Conservation (phyloP, 2,113 vertebrate genomes). For the Chinchilla lanigera region DNA sequence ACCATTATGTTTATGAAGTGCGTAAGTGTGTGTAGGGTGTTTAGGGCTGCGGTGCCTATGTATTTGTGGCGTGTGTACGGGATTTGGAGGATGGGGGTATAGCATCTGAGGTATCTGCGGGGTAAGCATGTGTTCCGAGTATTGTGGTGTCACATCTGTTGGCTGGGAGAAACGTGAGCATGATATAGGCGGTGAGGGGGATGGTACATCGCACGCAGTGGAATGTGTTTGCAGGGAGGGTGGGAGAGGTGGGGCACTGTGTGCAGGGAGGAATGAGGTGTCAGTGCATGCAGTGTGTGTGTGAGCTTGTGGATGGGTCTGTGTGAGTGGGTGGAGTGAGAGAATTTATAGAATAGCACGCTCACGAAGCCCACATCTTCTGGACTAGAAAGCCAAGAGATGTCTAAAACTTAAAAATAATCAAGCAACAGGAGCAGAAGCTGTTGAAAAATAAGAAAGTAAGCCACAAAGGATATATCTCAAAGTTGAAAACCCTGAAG, state of each 20-base stretch:
- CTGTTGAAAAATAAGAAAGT: not conserved
- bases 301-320: not conserved
- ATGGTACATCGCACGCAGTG: not conserved
- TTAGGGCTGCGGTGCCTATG: no score
- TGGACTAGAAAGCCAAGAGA: not conserved
- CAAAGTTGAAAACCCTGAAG: not conserved
- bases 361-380: not conserved
- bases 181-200: no score
- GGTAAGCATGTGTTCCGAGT: no score
- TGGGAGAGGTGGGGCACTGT: not conserved
- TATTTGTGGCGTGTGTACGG: not conserved
- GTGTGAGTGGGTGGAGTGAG: not conserved
- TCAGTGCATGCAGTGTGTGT: accelerated
- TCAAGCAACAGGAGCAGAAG: not conserved
- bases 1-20: no score
- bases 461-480: not conserved
- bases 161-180: no score
- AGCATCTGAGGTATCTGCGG: not conserved
- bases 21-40: not conserved
- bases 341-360: not conserved
- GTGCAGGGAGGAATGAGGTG: accelerated
- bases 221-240: no score
- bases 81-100: not conserved
- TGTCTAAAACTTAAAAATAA: not conserved
- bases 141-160: no score